Percentiles rank a stretch among this genome's conserved stretches.
Evolutionary conservation across 1,140 invertebrate genomes (phyloP).

Genomic region (Oryctes rhinoceros): DNA sequence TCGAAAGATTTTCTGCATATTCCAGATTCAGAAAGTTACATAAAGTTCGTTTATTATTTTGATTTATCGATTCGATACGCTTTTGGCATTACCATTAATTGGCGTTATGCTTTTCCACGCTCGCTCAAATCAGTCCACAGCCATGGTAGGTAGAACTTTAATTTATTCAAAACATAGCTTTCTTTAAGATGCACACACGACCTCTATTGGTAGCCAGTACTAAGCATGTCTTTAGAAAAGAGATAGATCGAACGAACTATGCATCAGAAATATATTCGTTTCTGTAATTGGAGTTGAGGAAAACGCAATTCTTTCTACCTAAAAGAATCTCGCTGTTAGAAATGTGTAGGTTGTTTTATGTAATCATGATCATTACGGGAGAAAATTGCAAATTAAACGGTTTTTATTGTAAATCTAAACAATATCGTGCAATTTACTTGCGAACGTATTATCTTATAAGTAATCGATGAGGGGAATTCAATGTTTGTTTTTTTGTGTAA

Average conservation of each 20-base stretch:
- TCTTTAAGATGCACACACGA: conserved; percentile 5
- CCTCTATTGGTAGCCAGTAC: conserved; percentile 3
- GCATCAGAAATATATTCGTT: background rate
- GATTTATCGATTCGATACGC: conserved; percentile 42
- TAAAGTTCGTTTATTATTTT: conserved; percentile 7
- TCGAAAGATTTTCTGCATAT: background rate
- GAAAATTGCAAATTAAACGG: no score
- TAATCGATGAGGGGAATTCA: no score
- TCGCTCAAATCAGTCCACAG: conserved; percentile 58
- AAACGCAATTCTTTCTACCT: background rate
- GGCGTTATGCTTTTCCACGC: conserved; percentile 58
- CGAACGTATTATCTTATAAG: no score
- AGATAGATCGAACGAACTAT: background rate
- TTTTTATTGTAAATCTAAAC: no score
- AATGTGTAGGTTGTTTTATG: no score
- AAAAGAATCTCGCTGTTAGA: no score
- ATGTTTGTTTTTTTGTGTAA: no score
- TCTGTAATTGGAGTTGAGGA: background rate
- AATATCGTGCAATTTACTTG: no score
- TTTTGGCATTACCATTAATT: conserved; percentile 45
- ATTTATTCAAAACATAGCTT: conserved; percentile 43
- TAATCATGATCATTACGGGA: no score
- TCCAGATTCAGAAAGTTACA: background rate
- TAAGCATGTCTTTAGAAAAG: background rate
- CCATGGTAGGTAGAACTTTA: conserved; percentile 59